Percentiles rank a stretch among this genome's conserved stretches.
Conservation (phyloP, 2,113 vertebrate species). For the Callocephalon fimbriatum region DNA sequence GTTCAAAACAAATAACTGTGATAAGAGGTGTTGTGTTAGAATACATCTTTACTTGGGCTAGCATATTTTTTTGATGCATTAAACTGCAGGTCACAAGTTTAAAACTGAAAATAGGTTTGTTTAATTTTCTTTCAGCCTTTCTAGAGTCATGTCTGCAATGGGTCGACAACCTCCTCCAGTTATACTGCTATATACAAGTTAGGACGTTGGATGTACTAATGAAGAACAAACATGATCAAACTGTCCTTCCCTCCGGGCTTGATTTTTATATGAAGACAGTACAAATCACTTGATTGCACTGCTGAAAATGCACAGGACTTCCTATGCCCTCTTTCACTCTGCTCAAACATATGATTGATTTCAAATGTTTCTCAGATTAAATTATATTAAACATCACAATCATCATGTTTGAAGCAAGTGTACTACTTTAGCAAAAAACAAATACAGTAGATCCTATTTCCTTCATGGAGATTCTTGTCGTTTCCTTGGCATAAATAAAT, state of each 20-base stretch:
- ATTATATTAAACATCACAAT: slow-evolving; percentile 48
- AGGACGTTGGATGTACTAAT: background rate
- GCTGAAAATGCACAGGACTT: background rate
- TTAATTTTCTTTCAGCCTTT: background rate
- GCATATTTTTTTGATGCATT: background rate
- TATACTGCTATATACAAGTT: background rate
- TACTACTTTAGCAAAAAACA: slow-evolving; percentile 44
- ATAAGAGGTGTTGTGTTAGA: background rate
- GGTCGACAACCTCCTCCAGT: background rate
- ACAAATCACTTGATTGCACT: background rate
- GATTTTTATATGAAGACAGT: background rate
- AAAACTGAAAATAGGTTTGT: background rate
- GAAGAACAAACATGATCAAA: background rate
- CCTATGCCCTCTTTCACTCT: background rate
- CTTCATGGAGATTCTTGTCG: rapidly evolving
- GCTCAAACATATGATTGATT: slow-evolving; percentile 55
- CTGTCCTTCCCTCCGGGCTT: background rate
- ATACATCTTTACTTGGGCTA: rapidly evolving
- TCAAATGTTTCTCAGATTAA: slow-evolving; percentile 78
- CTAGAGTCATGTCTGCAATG: background rate
- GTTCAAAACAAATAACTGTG: background rate
- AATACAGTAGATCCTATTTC: background rate
- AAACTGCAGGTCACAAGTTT: background rate
- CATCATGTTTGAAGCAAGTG: background rate
- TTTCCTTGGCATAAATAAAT: background rate